Conservation (phyloP, 2,113 vertebrate species). For the Piaya cayana region DNA sequence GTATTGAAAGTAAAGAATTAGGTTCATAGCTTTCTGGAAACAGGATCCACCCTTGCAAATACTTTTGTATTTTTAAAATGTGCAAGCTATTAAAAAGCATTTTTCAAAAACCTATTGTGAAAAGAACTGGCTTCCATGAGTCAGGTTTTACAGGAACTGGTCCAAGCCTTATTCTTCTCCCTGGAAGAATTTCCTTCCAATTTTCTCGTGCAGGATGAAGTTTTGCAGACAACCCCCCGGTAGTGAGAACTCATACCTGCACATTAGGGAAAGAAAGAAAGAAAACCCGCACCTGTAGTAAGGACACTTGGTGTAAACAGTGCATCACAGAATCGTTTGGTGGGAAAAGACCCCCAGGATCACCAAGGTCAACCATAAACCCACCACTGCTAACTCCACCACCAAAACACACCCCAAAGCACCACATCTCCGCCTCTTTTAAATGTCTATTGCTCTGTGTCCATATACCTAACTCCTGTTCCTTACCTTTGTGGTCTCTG, state of each 20-base stretch:
- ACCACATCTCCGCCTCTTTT: too few species aligned
- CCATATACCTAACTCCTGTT: background rate
- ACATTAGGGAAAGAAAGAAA: background rate
- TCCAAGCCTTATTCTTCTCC: conserved; percentile 47
- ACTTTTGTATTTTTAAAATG: conserved; percentile 58
- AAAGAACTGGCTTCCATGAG: conserved; percentile 52
- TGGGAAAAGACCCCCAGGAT: too few species aligned
- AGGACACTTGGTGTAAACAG: background rate
- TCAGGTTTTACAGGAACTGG: conserved; percentile 62
- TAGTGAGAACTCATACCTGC: background rate
- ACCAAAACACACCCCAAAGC: too few species aligned
- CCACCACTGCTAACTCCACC: too few species aligned
- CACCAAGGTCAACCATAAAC: too few species aligned
- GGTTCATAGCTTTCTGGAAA: conserved; percentile 26
- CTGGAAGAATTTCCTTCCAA: conserved; percentile 31
- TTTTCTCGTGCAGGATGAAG: conserved; percentile 21
- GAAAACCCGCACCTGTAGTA: background rate
- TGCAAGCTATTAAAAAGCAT: conserved; percentile 64
- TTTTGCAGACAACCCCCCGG: background rate
- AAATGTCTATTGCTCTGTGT: background rate
- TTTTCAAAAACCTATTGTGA: conserved; percentile 54
- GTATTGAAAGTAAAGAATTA: conserved; percentile 35
- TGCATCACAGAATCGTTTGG: too few species aligned
- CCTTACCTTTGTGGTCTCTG: background rate
- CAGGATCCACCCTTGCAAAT: conserved; percentile 43